Conservation (phyloP, 2,888 invertebrate species). For the Xanthia togata region DNA sequence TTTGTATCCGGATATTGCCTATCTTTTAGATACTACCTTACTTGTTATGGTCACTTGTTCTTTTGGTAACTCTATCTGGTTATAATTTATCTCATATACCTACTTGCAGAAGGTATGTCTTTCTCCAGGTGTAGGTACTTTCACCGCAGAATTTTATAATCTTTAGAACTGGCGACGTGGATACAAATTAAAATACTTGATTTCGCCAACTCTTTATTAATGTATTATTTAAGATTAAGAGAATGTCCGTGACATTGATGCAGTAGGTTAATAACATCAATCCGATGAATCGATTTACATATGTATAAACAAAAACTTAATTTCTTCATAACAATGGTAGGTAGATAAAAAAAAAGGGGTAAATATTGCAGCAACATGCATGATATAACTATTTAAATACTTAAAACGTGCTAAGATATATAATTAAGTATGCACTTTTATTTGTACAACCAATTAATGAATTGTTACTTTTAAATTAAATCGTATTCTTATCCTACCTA, state of each 20-base stretch:
- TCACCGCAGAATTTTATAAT: too few relatives aligned
- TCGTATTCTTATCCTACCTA: background rate
- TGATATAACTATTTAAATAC: too few relatives aligned
- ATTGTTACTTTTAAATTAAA: slow-evolving; percentile 3
- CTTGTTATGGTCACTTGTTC: background rate
- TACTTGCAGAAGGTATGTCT: too few relatives aligned
- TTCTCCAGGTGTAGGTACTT: too few relatives aligned
- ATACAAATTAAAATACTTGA: too few relatives aligned
- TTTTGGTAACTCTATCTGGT: too few relatives aligned
- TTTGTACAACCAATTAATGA: slow-evolving; percentile 3
- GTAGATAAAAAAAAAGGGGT: background rate
- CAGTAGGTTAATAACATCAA: slow-evolving; percentile 30
- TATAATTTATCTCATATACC: too few relatives aligned
- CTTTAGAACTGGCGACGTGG: too few relatives aligned
- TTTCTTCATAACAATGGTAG: background rate
- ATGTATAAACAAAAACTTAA: slow-evolving; percentile 6
- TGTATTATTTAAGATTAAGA: slow-evolving; percentile 1
- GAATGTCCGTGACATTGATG: slow-evolving; percentile 16
- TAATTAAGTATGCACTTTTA: background rate
- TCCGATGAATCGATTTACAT: background rate
- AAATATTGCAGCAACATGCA: slow-evolving; percentile 3
- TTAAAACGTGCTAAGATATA: slow-evolving; percentile 5
- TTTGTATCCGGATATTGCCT: slow-evolving; percentile 4
- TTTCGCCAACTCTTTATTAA: background rate
- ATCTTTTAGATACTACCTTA: background rate